Conservation (phyloP, 2,888 invertebrate species). For the Ectemnius cavifrons region DNA sequence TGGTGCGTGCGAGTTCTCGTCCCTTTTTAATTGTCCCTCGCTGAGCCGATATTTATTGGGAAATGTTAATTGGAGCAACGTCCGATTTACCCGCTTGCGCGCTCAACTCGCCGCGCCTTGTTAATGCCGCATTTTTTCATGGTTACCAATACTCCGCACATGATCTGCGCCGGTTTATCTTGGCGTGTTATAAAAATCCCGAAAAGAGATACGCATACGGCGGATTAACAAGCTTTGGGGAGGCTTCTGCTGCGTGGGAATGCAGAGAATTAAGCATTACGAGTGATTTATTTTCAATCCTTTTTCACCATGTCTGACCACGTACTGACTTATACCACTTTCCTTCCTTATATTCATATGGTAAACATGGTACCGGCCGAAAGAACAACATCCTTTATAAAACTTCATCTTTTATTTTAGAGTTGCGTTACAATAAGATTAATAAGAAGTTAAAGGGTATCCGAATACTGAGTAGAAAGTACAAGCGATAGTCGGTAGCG, state of each 20-base stretch:
- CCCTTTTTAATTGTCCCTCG: constrained; percentile 19
- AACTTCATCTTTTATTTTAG: too few species aligned
- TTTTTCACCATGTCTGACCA: constrained; percentile 44
- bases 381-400: too few species aligned
- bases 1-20: constrained; percentile 37
- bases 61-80: constrained; percentile 35
- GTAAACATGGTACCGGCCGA: too few species aligned
- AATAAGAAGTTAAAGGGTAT: too few species aligned
- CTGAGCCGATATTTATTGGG: constrained; percentile 50
- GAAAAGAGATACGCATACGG: too few species aligned
- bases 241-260: background rate
- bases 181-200: too few species aligned
- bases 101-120: constrained; percentile 8
- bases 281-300: background rate
- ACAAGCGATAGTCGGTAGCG: too few species aligned
- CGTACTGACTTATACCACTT: constrained; percentile 57
- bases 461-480: too few species aligned
- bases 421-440: too few species aligned
- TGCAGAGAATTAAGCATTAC: background rate
- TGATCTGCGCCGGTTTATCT: too few species aligned
- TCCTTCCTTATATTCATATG: constrained; percentile 9
- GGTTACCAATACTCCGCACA: too few species aligned
- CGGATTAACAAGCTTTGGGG: too few species aligned
- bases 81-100: constrained; percentile 22
- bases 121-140: constrained; percentile 10